Evolutionary conservation across 2,113 vertebrate species (phyloP).

Genomic region (Egretta garzetta): DNA sequence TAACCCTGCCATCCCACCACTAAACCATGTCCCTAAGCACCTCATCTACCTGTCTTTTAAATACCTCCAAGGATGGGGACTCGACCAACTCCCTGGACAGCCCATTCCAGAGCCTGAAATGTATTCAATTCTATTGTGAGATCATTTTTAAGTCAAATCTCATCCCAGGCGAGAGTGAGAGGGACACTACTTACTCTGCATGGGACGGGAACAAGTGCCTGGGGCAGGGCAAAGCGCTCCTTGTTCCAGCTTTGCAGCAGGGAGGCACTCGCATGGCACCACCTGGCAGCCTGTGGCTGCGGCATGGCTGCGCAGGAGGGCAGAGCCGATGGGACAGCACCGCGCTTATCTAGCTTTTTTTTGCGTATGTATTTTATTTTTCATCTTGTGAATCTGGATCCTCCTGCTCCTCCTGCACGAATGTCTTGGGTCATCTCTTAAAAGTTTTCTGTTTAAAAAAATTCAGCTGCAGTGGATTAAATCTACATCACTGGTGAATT

Average conservation of each 20-base stretch:
- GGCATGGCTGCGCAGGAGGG: background rate
- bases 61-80: too few relatives aligned
- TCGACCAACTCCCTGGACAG: too few relatives aligned
- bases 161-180: background rate
- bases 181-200: background rate
- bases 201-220: background rate
- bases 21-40: too few relatives aligned
- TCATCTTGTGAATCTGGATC: background rate
- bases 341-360: background rate
- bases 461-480: background rate
- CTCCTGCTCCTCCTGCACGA: background rate
- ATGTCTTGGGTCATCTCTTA: background rate
- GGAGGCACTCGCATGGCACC: fast-evolving
- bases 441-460: background rate
- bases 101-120: too few relatives aligned
- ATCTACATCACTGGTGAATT: background rate
- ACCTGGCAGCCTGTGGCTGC: background rate
- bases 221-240: background rate
- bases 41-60: too few relatives aligned
- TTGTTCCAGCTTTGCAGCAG: background rate
- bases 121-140: background rate
- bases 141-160: background rate
- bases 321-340: background rate
- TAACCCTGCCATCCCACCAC: too few relatives aligned
- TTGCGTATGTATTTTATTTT: background rate